These are phyloP conservation scores for Heliothis peltigera DNA, from an alignment of 2,888 invertebrate genomes.

Conservation along the genomic window DNA sequence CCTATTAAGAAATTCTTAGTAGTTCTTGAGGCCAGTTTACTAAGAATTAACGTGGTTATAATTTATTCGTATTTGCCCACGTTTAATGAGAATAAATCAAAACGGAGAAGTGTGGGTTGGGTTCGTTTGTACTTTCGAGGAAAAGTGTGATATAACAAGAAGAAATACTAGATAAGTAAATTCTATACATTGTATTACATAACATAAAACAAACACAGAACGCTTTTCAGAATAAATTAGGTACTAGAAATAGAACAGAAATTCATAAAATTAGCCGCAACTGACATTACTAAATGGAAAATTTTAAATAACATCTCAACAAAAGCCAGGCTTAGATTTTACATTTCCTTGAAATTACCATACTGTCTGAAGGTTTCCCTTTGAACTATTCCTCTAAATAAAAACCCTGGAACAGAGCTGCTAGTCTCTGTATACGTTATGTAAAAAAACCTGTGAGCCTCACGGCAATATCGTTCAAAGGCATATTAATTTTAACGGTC, in stretches of 20 bases:
- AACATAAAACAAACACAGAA: no score
- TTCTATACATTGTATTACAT: not conserved
- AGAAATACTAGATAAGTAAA: not conserved
- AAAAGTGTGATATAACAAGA: not conserved
- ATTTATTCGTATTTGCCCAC: no score
- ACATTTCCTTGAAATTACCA: constrained; percentile 30
- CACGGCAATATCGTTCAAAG: constrained; percentile 64
- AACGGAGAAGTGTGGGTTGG: no score
- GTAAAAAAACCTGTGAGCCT: constrained; percentile 39
- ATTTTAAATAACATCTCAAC: constrained; percentile 1
- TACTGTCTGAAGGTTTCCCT: constrained; percentile 26
- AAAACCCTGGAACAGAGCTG: constrained; percentile 37
- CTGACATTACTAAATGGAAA: not conserved
- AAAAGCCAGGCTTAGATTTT: constrained; percentile 1
- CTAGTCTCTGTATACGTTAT: constrained; percentile 19
- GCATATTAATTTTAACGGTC: constrained; percentile 67
- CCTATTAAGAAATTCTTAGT: no score
- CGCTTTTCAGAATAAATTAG: no score
- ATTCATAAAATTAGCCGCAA: not conserved
- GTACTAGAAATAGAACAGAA: no score
- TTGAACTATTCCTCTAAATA: constrained; percentile 18
- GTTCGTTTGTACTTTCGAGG: no score
- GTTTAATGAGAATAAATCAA: no score
- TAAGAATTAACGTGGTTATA: no score
- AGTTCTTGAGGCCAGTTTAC: no score